phyloP scores from a whole-genome alignment of 2,113 vertebrate species.

The Numenius arquata region DNA sequence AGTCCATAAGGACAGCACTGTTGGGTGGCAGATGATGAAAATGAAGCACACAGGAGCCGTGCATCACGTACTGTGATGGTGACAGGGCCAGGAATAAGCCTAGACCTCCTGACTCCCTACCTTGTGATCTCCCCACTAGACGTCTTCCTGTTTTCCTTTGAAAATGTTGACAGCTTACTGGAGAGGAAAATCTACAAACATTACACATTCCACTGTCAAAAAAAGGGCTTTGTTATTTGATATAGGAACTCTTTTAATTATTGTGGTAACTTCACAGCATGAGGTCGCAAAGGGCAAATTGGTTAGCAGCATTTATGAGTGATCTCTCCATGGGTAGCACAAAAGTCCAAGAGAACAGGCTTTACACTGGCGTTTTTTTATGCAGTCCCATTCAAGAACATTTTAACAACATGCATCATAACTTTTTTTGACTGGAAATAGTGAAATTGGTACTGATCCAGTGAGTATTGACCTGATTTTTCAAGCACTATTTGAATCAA shows the following conservation, averaged over 20 bases:
- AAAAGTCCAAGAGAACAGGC: not conserved
- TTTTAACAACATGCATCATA: not conserved
- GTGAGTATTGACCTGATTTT: constrained; percentile 14
- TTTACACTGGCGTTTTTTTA: not conserved
- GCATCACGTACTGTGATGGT: not conserved
- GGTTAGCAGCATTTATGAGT: constrained; percentile 58
- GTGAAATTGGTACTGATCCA: constrained; percentile 7
- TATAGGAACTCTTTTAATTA: constrained; percentile 76
- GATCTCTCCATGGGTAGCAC: not conserved
- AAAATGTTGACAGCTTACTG: constrained; percentile 63
- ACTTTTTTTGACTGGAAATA: constrained; percentile 7
- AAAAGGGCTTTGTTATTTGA: constrained; percentile 69
- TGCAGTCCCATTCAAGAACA: not conserved
- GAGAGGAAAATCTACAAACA: constrained; percentile 72
- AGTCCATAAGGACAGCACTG: rapidly evolving
- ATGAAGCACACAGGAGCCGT: not conserved
- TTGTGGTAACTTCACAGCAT: constrained; percentile 73
- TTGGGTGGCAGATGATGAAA: not conserved
- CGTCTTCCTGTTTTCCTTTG: constrained; percentile 53
- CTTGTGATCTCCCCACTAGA: constrained; percentile 32
- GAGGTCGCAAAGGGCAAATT: constrained; percentile 60
- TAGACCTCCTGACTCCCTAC: constrained; percentile 43
- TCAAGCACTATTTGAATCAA: constrained; percentile 3
- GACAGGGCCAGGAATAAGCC: not conserved
- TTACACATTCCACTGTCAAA: constrained; percentile 69